Evolutionary conservation across 2,888 invertebrate genomes (phyloP).

Genomic region (Troglohyphantes excavatus): DNA sequence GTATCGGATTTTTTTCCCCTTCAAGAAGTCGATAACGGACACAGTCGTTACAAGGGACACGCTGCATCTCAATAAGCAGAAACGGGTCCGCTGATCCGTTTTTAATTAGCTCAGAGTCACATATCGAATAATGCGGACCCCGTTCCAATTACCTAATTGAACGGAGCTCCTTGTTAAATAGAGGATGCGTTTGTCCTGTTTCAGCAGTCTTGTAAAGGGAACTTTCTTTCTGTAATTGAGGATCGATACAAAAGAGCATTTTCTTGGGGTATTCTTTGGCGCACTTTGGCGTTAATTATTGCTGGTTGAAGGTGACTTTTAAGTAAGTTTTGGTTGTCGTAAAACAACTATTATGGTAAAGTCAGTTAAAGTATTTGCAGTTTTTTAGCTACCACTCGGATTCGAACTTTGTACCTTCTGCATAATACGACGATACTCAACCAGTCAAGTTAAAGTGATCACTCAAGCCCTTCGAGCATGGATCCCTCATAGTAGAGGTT

Average conservation of each 20-base stretch:
- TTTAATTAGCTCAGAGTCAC: constrained; percentile 37
- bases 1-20: neutral
- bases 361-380: too few species aligned
- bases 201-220: constrained; percentile 20
- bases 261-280: too few species aligned
- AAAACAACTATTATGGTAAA: too few species aligned
- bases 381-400: too few species aligned
- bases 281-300: too few species aligned
- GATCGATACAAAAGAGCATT: constrained; percentile 17
- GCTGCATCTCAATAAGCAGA: constrained; percentile 26
- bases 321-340: too few species aligned
- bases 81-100: constrained; percentile 39
- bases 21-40: constrained; percentile 14
- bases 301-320: too few species aligned
- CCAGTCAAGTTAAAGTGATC: too few species aligned
- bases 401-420: too few species aligned
- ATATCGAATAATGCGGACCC: constrained; percentile 5
- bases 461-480: too few species aligned
- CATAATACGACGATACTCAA: too few species aligned
- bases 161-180: constrained; percentile 37
- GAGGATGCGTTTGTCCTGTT: neutral
- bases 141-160: constrained; percentile 45
- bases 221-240: constrained; percentile 16
- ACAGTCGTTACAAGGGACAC: constrained; percentile 20
- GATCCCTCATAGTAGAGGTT: too few species aligned